phyloP scores from a whole-genome alignment of 2,113 vertebrate species.

The Stegastes partitus region DNA sequence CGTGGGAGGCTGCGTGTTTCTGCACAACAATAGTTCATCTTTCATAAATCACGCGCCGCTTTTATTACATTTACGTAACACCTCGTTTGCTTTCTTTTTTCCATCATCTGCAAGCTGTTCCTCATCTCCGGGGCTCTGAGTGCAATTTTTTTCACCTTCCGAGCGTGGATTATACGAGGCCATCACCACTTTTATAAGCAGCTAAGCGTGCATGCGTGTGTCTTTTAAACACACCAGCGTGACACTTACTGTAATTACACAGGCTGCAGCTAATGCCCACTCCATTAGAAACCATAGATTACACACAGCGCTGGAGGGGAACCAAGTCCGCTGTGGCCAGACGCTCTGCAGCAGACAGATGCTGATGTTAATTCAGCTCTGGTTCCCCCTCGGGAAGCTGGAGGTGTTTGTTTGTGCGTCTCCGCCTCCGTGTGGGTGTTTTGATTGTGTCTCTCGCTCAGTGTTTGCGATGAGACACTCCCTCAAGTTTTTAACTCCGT shows the following conservation, averaged over 20 bases:
- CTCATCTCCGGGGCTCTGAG: not conserved
- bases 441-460: slow-evolving; percentile 39
- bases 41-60: not conserved
- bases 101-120: not conserved
- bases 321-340: slow-evolving; percentile 55
- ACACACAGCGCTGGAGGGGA: slow-evolving; percentile 48
- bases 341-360: slow-evolving; percentile 60
- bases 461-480: slow-evolving; percentile 46
- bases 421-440: not conserved
- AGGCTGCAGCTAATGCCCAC: slow-evolving; percentile 34
- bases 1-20: too few relatives aligned
- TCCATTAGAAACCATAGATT: slow-evolving; percentile 64
- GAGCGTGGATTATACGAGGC: slow-evolving; percentile 37
- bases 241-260: slow-evolving; percentile 59
- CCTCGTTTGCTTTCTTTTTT: slow-evolving; percentile 22
- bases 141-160: not conserved
- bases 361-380: slow-evolving; percentile 65
- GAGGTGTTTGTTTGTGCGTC: slow-evolving; percentile 11
- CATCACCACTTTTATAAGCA: slow-evolving; percentile 26
- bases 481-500: slow-evolving; percentile 23
- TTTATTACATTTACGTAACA: slow-evolving; percentile 17
- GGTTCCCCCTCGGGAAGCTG: slow-evolving; percentile 47
- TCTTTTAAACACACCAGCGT: slow-evolving; percentile 25
- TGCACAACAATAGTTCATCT: slow-evolving; percentile 5
- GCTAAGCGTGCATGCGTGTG: slow-evolving; percentile 18